Evolutionary conservation across 2,888 invertebrate genomes (phyloP).

Genomic region (Tetropium fuscum): DNA sequence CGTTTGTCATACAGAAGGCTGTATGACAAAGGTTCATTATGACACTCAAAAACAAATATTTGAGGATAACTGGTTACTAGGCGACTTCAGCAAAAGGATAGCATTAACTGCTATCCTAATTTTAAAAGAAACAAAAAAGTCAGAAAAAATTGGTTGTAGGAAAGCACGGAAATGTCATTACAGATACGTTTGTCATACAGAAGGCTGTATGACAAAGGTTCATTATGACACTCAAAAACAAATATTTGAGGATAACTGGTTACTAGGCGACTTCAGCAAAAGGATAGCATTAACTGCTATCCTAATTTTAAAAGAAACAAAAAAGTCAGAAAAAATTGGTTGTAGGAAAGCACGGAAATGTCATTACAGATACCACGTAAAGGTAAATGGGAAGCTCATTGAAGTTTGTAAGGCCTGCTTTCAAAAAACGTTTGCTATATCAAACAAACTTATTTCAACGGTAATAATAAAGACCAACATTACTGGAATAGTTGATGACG

Average conservation of each 20-base stretch:
- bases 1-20: too few relatives aligned
- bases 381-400: constrained; percentile 8
- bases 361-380: not conserved
- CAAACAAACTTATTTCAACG: constrained; percentile 11
- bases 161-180: too few relatives aligned
- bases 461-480: constrained; percentile 17
- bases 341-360: constrained; percentile 2
- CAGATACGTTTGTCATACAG: too few relatives aligned
- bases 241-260: constrained; percentile 15
- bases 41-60: too few relatives aligned
- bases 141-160: too few relatives aligned
- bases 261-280: constrained; percentile 2
- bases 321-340: not conserved
- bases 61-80: too few relatives aligned
- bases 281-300: constrained; percentile 7
- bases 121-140: too few relatives aligned
- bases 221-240: too few relatives aligned
- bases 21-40: too few relatives aligned
- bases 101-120: too few relatives aligned
- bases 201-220: too few relatives aligned
- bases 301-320: constrained; percentile 6
- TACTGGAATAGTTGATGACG: constrained; percentile 7
- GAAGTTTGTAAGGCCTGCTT: constrained; percentile 16
- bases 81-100: too few relatives aligned
- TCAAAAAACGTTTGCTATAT: constrained; percentile 7